A percentile compares a stretch with the other conserved stretches of the same genome.
phyloP scores from a whole-genome alignment of 2,113 vertebrate genomes.

The Cariama cristata region DNA sequence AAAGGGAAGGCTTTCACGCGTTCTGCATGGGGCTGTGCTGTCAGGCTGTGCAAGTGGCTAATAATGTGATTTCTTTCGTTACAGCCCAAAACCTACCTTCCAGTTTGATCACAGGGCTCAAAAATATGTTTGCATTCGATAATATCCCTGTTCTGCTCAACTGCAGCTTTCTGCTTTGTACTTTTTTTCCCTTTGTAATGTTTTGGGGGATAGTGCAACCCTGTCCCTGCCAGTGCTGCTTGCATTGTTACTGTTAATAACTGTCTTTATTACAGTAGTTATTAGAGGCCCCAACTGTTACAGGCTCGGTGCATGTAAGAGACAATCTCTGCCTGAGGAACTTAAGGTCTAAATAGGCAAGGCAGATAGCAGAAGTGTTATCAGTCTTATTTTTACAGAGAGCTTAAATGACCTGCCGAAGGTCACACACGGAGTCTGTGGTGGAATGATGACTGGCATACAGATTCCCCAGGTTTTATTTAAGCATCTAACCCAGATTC shows the following conservation, averaged over 20 bases:
- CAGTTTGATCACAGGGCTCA: background rate
- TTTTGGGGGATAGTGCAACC: background rate
- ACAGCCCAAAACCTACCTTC: slow-evolving; percentile 12
- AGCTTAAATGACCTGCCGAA: slow-evolving; percentile 32
- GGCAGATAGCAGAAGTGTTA: slow-evolving; percentile 35
- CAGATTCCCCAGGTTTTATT: background rate
- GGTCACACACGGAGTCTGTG: slow-evolving; percentile 14
- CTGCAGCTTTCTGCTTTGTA: background rate
- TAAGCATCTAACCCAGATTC: background rate
- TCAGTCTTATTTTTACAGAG: slow-evolving; percentile 22
- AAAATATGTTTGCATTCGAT: slow-evolving; percentile 21
- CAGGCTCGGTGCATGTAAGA: background rate
- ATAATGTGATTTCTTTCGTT: background rate
- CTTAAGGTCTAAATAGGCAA: slow-evolving; percentile 18
- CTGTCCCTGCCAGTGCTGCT: background rate
- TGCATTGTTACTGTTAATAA: background rate
- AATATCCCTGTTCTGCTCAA: background rate
- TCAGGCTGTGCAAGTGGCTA: background rate
- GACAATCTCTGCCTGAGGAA: slow-evolving; percentile 10
- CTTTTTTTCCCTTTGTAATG: background rate
- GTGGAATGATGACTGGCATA: background rate
- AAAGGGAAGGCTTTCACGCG: slow-evolving; percentile 20
- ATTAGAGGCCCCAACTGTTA: background rate
- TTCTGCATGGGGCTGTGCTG: slow-evolving; percentile 32
- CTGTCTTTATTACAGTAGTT: background rate